Conservation (phyloP, 1,140 invertebrate species). For the Aphelinus certus region DNA sequence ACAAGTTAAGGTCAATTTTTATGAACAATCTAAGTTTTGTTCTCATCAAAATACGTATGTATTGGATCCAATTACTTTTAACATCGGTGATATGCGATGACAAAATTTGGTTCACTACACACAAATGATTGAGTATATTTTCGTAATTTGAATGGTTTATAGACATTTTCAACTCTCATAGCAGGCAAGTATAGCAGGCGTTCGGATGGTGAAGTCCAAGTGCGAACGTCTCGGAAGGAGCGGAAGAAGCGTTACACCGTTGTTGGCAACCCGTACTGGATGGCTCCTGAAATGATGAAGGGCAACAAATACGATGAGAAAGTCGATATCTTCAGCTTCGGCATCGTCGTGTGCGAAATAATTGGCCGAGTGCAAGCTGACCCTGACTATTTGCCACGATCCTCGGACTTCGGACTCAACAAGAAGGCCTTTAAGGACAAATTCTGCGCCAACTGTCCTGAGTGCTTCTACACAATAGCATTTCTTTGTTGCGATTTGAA, state of each 20-base stretch:
- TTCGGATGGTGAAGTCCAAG: conserved; percentile 51
- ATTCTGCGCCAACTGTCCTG: conserved; percentile 88
- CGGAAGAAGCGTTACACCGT: conserved; percentile 79
- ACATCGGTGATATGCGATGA: no score
- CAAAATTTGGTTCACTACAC: no score
- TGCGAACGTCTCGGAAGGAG: conserved; percentile 65
- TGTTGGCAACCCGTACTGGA: conserved; percentile 97
- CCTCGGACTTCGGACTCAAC: conserved; percentile 91
- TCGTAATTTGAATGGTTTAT: no score
- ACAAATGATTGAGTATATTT: no score
- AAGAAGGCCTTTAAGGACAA: conserved; percentile 86
- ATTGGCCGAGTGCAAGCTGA: conserved; percentile 93
- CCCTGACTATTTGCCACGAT: conserved; percentile 89
- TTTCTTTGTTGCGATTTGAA: conserved; percentile 90
- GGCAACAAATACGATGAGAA: conserved; percentile 96
- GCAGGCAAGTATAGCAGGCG: conserved; percentile 56
- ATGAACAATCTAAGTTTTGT: no score
- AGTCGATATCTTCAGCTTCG: conserved; percentile 97
- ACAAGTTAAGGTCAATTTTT: no score
- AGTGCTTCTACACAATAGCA: conserved; percentile 86
- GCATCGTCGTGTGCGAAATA: conserved; percentile 95
- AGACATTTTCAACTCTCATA: neutral
- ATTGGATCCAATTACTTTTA: no score
- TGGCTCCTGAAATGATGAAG: conserved; percentile 98
- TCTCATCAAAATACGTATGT: no score